Evolutionary conservation across 2,888 invertebrate genomes (phyloP).

Genomic region (Zele albiditarsus): DNA sequence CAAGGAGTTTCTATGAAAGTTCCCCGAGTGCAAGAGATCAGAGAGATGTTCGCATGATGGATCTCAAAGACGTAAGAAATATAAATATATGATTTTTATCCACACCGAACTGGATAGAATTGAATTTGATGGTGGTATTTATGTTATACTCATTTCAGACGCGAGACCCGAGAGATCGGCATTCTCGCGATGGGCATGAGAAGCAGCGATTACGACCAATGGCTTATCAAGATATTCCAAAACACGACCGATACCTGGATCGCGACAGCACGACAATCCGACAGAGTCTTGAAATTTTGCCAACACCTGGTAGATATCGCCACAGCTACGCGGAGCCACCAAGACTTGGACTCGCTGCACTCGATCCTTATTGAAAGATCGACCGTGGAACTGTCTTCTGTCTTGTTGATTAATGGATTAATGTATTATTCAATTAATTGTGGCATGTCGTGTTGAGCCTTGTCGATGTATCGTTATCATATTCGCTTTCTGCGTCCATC

Average conservation of each 20-base stretch:
- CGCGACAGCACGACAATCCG: constrained; percentile 70
- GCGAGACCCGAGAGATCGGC: constrained; percentile 62
- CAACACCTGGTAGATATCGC: constrained; percentile 68
- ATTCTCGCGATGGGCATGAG: constrained; percentile 63
- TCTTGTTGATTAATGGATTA: constrained; percentile 45
- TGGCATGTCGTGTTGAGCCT: constrained; percentile 41
- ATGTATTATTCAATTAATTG: constrained; percentile 46
- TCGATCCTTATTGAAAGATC: constrained; percentile 66
- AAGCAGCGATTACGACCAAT: constrained; percentile 64
- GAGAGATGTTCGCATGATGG: constrained; percentile 60
- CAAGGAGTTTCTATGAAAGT: constrained; percentile 70
- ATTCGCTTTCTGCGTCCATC: constrained; percentile 30
- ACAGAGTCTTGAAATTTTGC: constrained; percentile 66
- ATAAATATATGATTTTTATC: background rate
- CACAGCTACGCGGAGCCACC: constrained; percentile 71
- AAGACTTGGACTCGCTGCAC: constrained; percentile 68
- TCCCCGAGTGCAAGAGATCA: constrained; percentile 65
- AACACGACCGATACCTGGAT: constrained; percentile 75
- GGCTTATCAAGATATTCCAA: constrained; percentile 74
- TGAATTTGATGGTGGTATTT: background rate
- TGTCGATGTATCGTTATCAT: constrained; percentile 41
- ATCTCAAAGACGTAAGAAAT: constrained; percentile 47
- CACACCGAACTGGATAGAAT: background rate
- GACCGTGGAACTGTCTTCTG: constrained; percentile 5
- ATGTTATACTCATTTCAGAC: constrained; percentile 47